A percentile compares a stretch with the other conserved stretches of the same genome.
phyloP scores from a whole-genome alignment of 2,797 vertebrate genomes.

The Pseudochirops corinnae region DNA sequence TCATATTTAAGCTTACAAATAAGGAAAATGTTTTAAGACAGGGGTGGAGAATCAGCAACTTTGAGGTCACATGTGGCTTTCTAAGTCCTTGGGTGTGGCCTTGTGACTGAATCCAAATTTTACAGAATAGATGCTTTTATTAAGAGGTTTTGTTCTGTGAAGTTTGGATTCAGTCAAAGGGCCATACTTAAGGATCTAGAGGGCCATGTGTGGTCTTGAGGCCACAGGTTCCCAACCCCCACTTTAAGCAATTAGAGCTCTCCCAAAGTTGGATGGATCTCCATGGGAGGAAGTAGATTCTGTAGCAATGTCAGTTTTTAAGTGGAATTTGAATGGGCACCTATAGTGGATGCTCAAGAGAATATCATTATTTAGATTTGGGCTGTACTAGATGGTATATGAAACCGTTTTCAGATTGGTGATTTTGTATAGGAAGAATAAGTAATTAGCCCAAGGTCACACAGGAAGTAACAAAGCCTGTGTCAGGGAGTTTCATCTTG shows the following conservation, averaged over 20 bases:
- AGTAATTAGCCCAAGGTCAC: background rate
- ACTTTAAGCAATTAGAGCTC: background rate
- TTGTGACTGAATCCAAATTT: no score
- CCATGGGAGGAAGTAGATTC: background rate
- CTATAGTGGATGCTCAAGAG: background rate
- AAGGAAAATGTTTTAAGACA: background rate
- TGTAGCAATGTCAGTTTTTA: background rate
- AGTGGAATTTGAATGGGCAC: background rate
- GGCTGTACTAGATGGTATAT: background rate
- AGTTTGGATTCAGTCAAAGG: no score
- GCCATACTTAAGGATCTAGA: no score
- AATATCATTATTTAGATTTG: background rate
- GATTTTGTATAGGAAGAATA: background rate
- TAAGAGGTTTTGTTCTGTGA: no score
- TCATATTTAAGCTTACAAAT: background rate
- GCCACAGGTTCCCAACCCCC: no score
- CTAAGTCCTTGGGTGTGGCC: no score
- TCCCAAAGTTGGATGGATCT: background rate
- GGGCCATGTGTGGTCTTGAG: no score
- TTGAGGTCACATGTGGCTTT: no score
- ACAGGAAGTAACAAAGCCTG: background rate
- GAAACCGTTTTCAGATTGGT: background rate
- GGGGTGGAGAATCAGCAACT: no score
- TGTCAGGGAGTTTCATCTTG: background rate
- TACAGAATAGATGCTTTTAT: no score